These are phyloP conservation scores for Mactra quadrangularis DNA, from an alignment of 1,140 invertebrate species.

Conservation along the genomic window DNA sequence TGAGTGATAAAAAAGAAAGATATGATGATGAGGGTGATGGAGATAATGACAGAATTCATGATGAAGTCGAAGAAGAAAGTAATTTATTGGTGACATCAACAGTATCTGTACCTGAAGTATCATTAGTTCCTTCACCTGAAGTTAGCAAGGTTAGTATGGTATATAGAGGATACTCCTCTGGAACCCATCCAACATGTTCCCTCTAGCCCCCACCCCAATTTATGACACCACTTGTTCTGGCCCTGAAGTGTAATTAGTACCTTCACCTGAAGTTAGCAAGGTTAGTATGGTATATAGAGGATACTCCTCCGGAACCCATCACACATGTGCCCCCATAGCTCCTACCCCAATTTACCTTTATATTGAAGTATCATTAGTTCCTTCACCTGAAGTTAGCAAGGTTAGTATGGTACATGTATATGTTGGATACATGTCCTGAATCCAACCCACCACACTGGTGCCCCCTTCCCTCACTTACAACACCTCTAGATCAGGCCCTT, in stretches of 20 bases:
- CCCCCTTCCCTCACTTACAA: too few relatives aligned
- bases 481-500: conserved; percentile 79
- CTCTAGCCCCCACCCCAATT: too few relatives aligned
- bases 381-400: conserved; percentile 79
- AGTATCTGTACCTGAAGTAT: conserved; percentile 79
- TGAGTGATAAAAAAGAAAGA: conserved; percentile 44
- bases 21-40: neutral
- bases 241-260: conserved; percentile 79
- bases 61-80: conserved; percentile 47
- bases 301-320: too few relatives aligned
- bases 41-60: conserved; percentile 31
- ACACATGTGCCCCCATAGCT: too few relatives aligned
- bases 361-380: conserved; percentile 79
- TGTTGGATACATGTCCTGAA: too few relatives aligned
- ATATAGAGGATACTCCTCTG: too few relatives aligned
- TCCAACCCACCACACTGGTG: too few relatives aligned
- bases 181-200: too few relatives aligned
- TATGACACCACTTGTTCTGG: conserved; percentile 78
- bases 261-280: conserved; percentile 79
- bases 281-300: too few relatives aligned
- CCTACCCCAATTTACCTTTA: conserved; percentile 78
- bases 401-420: too few relatives aligned
- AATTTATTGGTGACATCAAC: conserved; percentile 77
- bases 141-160: conserved; percentile 79
- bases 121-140: conserved; percentile 78